Conservation (phyloP, 2,113 vertebrate species). For the Muntiacus muntjak region DNA sequence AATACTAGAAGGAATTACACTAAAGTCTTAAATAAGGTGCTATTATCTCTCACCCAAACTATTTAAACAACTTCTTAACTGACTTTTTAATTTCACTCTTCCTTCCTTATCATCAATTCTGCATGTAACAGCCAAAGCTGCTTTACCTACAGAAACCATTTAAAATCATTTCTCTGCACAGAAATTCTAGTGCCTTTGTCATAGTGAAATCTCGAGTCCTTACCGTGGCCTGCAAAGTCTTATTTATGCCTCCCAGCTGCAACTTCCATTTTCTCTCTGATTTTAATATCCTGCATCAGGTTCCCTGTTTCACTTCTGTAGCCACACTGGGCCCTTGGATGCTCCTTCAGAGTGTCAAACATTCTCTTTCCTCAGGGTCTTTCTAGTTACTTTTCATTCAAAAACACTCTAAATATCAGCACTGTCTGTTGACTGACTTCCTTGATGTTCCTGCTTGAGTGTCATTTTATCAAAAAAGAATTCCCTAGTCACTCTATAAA, state of each 20-base stretch:
- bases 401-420: not conserved
- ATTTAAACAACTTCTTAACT: not conserved
- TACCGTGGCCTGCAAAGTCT: not conserved
- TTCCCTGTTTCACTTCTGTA: not conserved
- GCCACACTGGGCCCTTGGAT: not conserved
- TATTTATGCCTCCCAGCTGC: not conserved
- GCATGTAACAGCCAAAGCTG: not conserved
- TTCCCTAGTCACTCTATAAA: not conserved
- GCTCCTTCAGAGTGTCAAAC: not conserved
- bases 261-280: not conserved
- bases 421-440: not conserved
- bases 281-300: not conserved
- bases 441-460: not conserved
- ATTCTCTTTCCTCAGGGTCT: not conserved
- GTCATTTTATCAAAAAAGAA: not conserved
- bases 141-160: not conserved
- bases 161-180: not conserved
- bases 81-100: not conserved
- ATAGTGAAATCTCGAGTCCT: not conserved
- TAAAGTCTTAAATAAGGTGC: not conserved
- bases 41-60: not conserved
- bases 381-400: not conserved
- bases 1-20: not conserved
- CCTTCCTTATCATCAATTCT: not conserved
- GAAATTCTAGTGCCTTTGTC: not conserved